Percentiles rank a stretch among this genome's conserved stretches.
These are phyloP conservation scores for Brenthis daphne DNA, from an alignment of 2,888 invertebrate species.

Conservation along the genomic window DNA sequence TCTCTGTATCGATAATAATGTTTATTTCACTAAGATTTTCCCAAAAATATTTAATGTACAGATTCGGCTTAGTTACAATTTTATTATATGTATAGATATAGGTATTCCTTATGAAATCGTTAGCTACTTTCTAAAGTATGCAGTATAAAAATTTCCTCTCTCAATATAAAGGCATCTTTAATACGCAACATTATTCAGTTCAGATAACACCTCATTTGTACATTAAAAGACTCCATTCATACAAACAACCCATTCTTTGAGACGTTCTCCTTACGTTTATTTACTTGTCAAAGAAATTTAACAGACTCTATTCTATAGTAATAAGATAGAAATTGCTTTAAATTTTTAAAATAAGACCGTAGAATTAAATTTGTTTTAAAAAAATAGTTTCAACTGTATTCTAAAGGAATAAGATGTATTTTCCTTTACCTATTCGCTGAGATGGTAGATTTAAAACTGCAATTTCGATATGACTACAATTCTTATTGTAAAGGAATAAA, in stretches of 20 bases:
- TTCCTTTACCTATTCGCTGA: constrained; percentile 4
- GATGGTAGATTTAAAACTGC: constrained; percentile 10
- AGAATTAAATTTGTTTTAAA: constrained; percentile 20
- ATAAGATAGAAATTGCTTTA: constrained; percentile 30
- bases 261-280: constrained; percentile 39
- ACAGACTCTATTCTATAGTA: constrained; percentile 8
- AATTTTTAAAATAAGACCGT: constrained; percentile 23
- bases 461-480: neutral
- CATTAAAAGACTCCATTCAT: constrained; percentile 69
- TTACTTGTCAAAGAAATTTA: constrained; percentile 23
- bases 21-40: too few species aligned
- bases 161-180: constrained; percentile 24
- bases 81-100: too few species aligned
- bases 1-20: too few species aligned
- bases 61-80: too few species aligned
- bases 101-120: too few species aligned
- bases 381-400: constrained; percentile 19
- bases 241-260: constrained; percentile 63
- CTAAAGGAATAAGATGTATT: constrained; percentile 31
- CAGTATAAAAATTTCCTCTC: constrained; percentile 17
- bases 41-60: too few species aligned
- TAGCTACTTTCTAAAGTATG: constrained; percentile 2
- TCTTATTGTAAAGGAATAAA: constrained; percentile 33
- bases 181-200: constrained; percentile 42
- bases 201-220: constrained; percentile 64